Percentiles rank a stretch among this genome's conserved stretches.
These are phyloP conservation scores for Tipula lateralis DNA, from an alignment of 2,888 invertebrate genomes.

Conservation along the genomic window DNA sequence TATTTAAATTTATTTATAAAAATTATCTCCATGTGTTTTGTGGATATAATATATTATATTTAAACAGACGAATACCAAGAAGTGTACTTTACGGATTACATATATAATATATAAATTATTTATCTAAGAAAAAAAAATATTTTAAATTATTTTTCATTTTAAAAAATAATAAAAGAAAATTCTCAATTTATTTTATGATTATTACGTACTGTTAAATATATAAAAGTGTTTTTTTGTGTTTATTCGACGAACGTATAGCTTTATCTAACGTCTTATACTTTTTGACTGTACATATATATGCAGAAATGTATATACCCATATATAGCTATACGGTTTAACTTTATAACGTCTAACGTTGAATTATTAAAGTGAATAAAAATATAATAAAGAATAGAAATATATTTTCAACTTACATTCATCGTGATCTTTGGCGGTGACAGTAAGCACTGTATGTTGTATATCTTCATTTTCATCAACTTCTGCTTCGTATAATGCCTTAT, in stretches of 20 bases:
- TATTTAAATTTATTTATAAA: not conserved
- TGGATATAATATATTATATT: not conserved
- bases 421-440: slow-evolving; percentile 98
- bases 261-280: not conserved
- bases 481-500: slow-evolving; percentile 92
- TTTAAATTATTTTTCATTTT: not conserved
- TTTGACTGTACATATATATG: not conserved
- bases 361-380: not conserved
- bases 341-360: not conserved
- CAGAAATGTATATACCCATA: not conserved
- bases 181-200: slow-evolving; percentile 6
- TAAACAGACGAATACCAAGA: not conserved
- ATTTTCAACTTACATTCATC: slow-evolving; percentile 85
- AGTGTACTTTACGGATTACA: not conserved
- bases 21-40: not conserved
- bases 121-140: not conserved
- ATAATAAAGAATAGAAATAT: not conserved
- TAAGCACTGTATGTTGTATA: slow-evolving; percentile 93
- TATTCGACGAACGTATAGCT: not conserved
- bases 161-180: not conserved
- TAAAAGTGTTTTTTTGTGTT: not conserved
- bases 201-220: not conserved
- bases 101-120: not conserved
- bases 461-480: slow-evolving; percentile 98
- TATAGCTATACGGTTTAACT: not conserved